Percentiles rank a stretch among this genome's conserved stretches.
These are phyloP conservation scores for Drosophila teissieri DNA, from an alignment of 1,140 invertebrate species.

Conservation along the genomic window DNA sequence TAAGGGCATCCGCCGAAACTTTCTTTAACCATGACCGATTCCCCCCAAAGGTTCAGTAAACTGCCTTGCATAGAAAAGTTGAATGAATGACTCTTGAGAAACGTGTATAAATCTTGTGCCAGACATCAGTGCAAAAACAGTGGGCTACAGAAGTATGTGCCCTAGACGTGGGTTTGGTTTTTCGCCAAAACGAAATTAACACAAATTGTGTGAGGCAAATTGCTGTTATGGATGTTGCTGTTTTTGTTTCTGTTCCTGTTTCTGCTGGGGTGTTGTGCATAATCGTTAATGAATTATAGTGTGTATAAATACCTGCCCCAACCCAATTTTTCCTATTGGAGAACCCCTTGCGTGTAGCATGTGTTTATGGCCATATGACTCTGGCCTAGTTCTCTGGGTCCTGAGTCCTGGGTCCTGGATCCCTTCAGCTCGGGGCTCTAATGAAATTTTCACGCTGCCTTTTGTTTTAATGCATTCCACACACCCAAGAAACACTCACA, in stretches of 20 bases:
- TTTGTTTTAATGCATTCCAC: constrained; percentile 77
- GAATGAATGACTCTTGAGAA: constrained; percentile 65
- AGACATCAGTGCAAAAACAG: constrained; percentile 35
- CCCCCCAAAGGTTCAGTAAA: constrained; percentile 46
- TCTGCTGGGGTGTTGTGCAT: constrained; percentile 64
- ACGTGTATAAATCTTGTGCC: constrained; percentile 73
- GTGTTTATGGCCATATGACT: constrained; percentile 71
- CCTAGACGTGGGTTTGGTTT: constrained; percentile 9
- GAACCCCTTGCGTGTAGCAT: constrained; percentile 60
- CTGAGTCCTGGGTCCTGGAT: constrained; percentile 16
- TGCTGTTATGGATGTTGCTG: constrained; percentile 48
- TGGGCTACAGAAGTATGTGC: constrained; percentile 7
- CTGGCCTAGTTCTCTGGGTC: constrained; percentile 49
- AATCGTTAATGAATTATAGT: constrained; percentile 80
- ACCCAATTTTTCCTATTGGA: too few species aligned
- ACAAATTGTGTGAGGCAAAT: constrained; percentile 60
- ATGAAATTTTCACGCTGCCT: constrained; percentile 70
- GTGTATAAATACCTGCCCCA: constrained; percentile 15
- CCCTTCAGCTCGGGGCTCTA: constrained; percentile 33
- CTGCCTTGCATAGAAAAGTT: constrained; percentile 55
- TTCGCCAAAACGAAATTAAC: constrained; percentile 61
- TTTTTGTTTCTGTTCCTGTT: constrained; percentile 14
- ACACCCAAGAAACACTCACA: constrained; percentile 32
- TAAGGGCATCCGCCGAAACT: background rate
- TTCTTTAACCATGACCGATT: constrained; percentile 20